phyloP scores from a whole-genome alignment of 2,113 vertebrate genomes.

The Butorides virescens region DNA sequence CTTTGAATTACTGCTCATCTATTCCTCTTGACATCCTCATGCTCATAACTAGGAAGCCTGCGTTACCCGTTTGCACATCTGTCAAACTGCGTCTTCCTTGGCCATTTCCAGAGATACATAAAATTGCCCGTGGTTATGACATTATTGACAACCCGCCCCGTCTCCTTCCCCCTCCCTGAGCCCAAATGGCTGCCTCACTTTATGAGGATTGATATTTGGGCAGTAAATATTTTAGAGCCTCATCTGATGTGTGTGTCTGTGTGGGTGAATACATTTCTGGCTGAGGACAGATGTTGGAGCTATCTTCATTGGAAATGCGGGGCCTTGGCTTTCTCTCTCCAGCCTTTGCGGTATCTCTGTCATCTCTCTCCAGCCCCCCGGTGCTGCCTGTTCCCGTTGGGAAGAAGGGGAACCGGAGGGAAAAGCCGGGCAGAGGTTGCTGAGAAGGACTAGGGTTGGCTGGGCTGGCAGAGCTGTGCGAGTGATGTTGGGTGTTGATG shows the following conservation, averaged over 20 bases:
- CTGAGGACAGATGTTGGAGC: conserved; percentile 62
- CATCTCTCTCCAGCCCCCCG: not conserved
- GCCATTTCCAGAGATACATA: conserved; percentile 67
- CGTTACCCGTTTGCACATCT: conserved; percentile 62
- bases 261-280: conserved; percentile 54
- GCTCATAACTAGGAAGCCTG: conserved; percentile 60
- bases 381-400: not conserved
- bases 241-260: conserved; percentile 56
- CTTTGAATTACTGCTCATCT: conserved; percentile 65
- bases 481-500: not conserved
- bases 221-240: conserved; percentile 70
- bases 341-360: not conserved
- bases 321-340: not conserved
- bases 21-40: conserved; percentile 58
- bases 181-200: conserved; percentile 47
- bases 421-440: not conserved
- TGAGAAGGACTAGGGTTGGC: not conserved
- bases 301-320: not conserved
- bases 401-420: not conserved
- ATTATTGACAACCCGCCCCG: conserved; percentile 18
- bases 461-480: not conserved
- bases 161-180: conserved; percentile 26
- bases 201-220: conserved; percentile 70
- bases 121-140: conserved; percentile 66
- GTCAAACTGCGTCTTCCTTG: conserved; percentile 61